A percentile compares a stretch with the other conserved stretches of the same genome.
These are phyloP conservation scores for Paracyclopina nana DNA, from an alignment of 1,140 invertebrate species.

Conservation along the genomic window DNA sequence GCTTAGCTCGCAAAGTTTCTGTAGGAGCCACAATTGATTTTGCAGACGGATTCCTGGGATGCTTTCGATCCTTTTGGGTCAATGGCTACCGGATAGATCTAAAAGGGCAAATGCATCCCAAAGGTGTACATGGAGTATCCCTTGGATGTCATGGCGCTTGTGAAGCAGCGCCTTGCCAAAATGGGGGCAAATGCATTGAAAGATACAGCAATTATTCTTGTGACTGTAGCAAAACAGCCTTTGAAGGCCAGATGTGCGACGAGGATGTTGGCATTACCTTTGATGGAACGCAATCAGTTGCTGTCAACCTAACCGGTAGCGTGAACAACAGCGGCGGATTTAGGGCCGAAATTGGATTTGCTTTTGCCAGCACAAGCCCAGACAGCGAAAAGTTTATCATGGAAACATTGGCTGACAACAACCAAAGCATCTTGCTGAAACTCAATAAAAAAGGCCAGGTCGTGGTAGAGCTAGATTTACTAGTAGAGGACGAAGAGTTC, in stretches of 20 bases:
- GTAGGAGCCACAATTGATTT: slow-evolving; percentile 43
- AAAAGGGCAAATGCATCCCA: slow-evolving; percentile 26
- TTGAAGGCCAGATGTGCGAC: slow-evolving; percentile 91
- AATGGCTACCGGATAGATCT: slow-evolving; percentile 74
- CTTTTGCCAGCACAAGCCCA: slow-evolving; percentile 86
- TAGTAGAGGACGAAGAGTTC: slow-evolving; percentile 81
- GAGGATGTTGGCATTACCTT: slow-evolving; percentile 93
- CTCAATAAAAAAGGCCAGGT: slow-evolving; percentile 85
- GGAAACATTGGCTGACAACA: slow-evolving; percentile 62
- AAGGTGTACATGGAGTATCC: slow-evolving; percentile 37
- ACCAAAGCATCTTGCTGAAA: slow-evolving; percentile 82
- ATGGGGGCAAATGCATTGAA: slow-evolving; percentile 84
- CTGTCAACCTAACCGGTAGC: slow-evolving; percentile 78
- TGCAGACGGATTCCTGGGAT: slow-evolving; percentile 81
- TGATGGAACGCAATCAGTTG: slow-evolving; percentile 61
- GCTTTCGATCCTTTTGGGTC: slow-evolving; percentile 68
- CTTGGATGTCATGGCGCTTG: slow-evolving; percentile 80
- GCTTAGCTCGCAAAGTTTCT: slow-evolving; percentile 56
- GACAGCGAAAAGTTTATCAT: slow-evolving; percentile 84
- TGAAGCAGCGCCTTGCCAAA: slow-evolving; percentile 70
- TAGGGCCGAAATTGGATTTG: slow-evolving; percentile 67
- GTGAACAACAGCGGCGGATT: slow-evolving; percentile 68
- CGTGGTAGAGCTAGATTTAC: slow-evolving; percentile 83
- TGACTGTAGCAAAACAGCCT: slow-evolving; percentile 91
- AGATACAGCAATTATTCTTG: slow-evolving; percentile 77